A percentile compares a stretch with the other conserved stretches of the same genome.
Conservation (phyloP, 2,797 vertebrate genomes). For the Crocodylus rhombifer region DNA sequence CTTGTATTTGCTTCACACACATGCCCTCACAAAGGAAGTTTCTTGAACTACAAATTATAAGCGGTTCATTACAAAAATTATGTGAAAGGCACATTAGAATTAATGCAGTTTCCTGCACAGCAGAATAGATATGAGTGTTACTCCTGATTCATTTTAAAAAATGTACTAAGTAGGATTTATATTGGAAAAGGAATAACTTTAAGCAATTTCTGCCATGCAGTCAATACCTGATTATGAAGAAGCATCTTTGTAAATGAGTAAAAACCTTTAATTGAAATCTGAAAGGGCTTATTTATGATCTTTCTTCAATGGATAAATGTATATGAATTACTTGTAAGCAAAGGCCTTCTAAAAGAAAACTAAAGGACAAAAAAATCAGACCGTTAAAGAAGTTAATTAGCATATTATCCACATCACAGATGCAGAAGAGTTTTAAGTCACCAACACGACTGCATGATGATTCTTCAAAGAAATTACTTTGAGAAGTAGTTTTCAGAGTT, state of each 20-base stretch:
- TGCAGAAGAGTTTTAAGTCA: constrained; percentile 4
- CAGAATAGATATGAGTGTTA: neutral
- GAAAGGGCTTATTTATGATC: neutral
- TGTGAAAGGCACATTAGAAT: neutral
- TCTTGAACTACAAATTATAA: neutral
- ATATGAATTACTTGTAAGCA: constrained; percentile 1
- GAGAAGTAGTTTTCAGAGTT: constrained; percentile 1
- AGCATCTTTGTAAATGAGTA: neutral
- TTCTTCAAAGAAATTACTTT: neutral
- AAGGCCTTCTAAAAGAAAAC: constrained; percentile 14
- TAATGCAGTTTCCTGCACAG: neutral
- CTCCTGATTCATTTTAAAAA: neutral
- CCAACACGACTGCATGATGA: neutral
- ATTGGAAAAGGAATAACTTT: neutral
- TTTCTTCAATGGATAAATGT: neutral
- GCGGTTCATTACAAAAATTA: neutral
- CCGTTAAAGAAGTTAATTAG: neutral
- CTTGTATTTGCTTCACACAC: neutral
- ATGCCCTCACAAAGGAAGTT: neutral
- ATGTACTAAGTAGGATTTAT: neutral
- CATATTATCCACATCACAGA: neutral
- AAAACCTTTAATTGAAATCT: neutral
- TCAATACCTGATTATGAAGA: neutral
- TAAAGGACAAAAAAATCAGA: neutral
- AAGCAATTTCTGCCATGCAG: neutral